Base-by-base conservation (phyloP, 1,140 invertebrate genomes). In the Planococcus citri region DNA sequence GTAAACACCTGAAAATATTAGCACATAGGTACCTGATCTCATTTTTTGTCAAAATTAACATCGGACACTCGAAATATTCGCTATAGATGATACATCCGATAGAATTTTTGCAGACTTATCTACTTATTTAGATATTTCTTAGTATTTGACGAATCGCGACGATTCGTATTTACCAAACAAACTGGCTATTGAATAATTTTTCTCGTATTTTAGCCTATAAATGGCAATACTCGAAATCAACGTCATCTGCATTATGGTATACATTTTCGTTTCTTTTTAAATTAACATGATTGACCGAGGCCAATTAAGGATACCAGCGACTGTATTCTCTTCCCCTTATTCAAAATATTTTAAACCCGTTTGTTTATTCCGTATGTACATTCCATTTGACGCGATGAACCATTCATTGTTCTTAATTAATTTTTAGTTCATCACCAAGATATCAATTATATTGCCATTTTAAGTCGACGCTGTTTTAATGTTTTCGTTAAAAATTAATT, bases 221-320 rank as follows among this genome's bases (percentile, higher is more conserved):
- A 33, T 12, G 12, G 4, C 3, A 33, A 33, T 33, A 33, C 29
- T 33, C 12, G 12, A 51, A 51, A n/a, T 3, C 41, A n/a, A 51
- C 17, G 12, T 51, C 41, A 17, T 17, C n/a, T 51, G 17, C n/a
- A 17, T 51, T 6, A 51, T 51, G 3, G 41, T 51, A 51, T 51
- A 51, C 41, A 51, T 20, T 51, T 51, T 51, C n/a, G 41, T 51
- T 51, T 51, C 41, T 51, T 51, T 51, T 51, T 51, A 51, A 51
- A 51, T 51, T 51, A 33, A 33, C 29, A 33, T 12, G 29, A 33
- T 33, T 33, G 29, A 33, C 29, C 29, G 41, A n/a, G 17, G 41
- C 33, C 41, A 51, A 51, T 51, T 51, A 51, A 20, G n/a, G 17
- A 51, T 51, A 20, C 17, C 4, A n/a, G 6, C 41, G 17, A n/a